Evolutionary conservation across 2,113 vertebrate species (phyloP), one percentile per base, ranked within the genome.

Genomic region (Todiramphus saurophagus): DNA sequence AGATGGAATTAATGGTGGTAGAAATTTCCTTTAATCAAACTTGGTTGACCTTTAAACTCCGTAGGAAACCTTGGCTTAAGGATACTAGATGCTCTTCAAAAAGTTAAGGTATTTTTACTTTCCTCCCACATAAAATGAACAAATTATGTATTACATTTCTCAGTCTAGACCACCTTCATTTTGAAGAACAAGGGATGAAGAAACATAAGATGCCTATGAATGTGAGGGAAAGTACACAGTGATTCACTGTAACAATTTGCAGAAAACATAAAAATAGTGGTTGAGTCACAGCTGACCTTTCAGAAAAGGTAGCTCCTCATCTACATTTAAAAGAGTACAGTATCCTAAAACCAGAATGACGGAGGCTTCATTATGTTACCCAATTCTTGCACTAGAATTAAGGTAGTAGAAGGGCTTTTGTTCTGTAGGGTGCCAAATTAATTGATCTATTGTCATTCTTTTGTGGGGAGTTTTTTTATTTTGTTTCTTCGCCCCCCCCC

Each of bases 251-350:
- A 93, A 87, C 88, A 89, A 81, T 95, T 93, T 94, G 27, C 80
- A 89, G 92, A 92, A 90, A 95, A 94, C 94, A 89, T 76, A 95
- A 96, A 97, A 94, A 94, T 89, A 92, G 90, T 78, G 76, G 19
- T 62, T 96, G 96, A 96, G 92, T 96, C 95, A 96, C 86, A 89
- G 69, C 60, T 95, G 94, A 96, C 96, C 92, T 97, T 97, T 96
- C 66, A 30, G 17, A 68, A 91, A 81, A 90, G 3, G 4, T 88
- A 95, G 48, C 78, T 80, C 50, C 68, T 93, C 74, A 90, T 92
- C 92, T 91, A 76, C 80, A 28, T 91, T 95, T 89, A 86, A 90
- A 86, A 94, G 69, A 23, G 31, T 91, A 55, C 58, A 70, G 48
- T 27, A 33, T 14, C 27, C 69, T 69, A 73, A 93, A 92, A 33